These are phyloP conservation scores for Lasius platythorax DNA, from an alignment of 2,888 invertebrate genomes.

Conservation along the genomic window DNA sequence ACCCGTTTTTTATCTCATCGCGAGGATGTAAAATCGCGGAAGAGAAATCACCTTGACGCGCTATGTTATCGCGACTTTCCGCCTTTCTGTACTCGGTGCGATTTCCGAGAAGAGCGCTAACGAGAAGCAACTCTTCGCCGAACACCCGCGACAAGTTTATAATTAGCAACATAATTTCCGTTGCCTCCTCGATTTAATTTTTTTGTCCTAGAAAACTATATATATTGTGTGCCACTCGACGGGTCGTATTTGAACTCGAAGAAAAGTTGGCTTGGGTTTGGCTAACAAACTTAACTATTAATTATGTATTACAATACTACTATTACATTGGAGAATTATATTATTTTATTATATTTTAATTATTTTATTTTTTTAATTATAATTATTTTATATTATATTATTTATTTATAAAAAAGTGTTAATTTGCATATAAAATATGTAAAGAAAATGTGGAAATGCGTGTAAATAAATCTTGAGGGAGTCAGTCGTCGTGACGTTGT, in stretches of 20 bases:
- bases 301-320: too few species aligned
- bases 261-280: not conserved
- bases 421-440: not conserved
- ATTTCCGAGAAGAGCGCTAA: not conserved
- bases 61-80: conserved; percentile 63
- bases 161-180: conserved; percentile 16
- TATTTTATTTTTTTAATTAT: too few species aligned
- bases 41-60: conserved; percentile 61
- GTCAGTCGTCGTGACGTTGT: not conserved
- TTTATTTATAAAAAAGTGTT: not conserved
- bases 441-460: not conserved
- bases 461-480: conserved; percentile 10
- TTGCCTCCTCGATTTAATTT: not conserved
- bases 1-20: conserved; percentile 45
- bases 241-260: not conserved
- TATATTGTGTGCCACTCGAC: not conserved
- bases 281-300: too few species aligned
- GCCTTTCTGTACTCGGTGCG: conserved; percentile 25
- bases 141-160: not conserved
- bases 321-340: not conserved
- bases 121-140: not conserved
- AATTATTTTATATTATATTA: not conserved
- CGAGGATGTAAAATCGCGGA: conserved; percentile 67
- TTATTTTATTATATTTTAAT: conserved; percentile 1
- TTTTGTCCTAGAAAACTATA: not conserved